Base-by-base conservation (phyloP, 2,113 vertebrate species). In the Myiagra hebetior region DNA sequence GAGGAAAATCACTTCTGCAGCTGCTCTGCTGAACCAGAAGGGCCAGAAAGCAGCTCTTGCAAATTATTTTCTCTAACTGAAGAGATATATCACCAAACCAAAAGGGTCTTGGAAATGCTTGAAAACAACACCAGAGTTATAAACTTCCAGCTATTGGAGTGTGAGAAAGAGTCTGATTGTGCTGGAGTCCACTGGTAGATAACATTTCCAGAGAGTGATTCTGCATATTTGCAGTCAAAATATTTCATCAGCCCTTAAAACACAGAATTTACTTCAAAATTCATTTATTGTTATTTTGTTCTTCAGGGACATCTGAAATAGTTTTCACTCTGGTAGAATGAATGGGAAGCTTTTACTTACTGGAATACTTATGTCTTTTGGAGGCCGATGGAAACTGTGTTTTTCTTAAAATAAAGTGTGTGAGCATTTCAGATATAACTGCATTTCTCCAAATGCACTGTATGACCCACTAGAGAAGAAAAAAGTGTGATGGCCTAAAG, bases 1-100 rank as follows among this genome's bases (percentile, higher is more conserved):
- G 7, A 77, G 35, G 81, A 74, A 91, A 79, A 93, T 92, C 79
- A 52, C 69, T 90, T 93, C 79, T 95, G 70, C 82, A 97, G 91
- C 90, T 94, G 80, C 79, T 68, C 44, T 0, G 2, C 49, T 64
- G 86, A 89, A 79, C 50, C 24, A 16, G 60, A 94, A 72, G 13
- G 92, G 55, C 44, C 49, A 84, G 84, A 86, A 59, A 96, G 23
- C 49, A 64, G 73, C n/a, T 78, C 62, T 73, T 89, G 69, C 65
- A 82, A 87, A 93, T 77, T 52, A 49, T 76, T 95, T 87, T 89
- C 88, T 93, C 44, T 78, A 42, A 49, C 67, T 70, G 80, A 92
- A 85, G 53, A 62, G 63, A 84, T 27, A 21, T 41, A 67, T 76
- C 41, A 73, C 46, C 55, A 78, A 88, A 93, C 59, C 22, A 87